Evolutionary conservation across 1,140 invertebrate species (phyloP).

Genomic region (Paralvinella palmiformis): DNA sequence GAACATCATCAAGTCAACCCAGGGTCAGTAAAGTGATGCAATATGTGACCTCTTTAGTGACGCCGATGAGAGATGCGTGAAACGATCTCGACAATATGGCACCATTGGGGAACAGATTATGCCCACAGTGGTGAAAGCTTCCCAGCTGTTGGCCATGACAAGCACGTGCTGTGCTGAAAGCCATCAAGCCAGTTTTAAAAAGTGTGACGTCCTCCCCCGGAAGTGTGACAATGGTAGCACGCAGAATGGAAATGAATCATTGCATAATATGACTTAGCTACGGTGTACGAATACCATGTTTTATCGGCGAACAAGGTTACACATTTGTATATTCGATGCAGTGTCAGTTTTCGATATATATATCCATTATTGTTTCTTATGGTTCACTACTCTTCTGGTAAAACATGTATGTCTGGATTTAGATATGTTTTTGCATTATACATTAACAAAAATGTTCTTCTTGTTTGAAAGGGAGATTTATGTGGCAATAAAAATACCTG

Average conservation of each 20-base stretch:
- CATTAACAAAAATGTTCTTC: too few species aligned
- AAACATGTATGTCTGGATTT: too few species aligned
- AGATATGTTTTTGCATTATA: too few species aligned
- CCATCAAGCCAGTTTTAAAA: slow-evolving; percentile 2
- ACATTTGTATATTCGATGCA: not conserved
- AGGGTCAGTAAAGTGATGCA: slow-evolving; percentile 4
- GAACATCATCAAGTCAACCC: not conserved
- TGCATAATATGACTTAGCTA: not conserved
- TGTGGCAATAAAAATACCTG: too few species aligned
- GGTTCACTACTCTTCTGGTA: too few species aligned
- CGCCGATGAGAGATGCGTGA: not conserved
- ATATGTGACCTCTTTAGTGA: not conserved
- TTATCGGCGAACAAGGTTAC: not conserved
- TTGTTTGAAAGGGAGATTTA: too few species aligned
- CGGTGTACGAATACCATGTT: slow-evolving; percentile 1
- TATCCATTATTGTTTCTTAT: too few species aligned
- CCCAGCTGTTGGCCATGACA: not conserved
- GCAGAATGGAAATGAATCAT: slow-evolving; percentile 3
- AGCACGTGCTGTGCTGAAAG: not conserved
- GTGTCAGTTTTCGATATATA: too few species aligned
- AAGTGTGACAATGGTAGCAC: slow-evolving; percentile 4
- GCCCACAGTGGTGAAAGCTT: not conserved
- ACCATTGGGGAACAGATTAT: not conserved
- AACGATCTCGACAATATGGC: slow-evolving; percentile 4
- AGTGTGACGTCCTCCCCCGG: not conserved